Conservation (phyloP, 35 echinoderm and acorn worm genomes). For the Acanthaster planci region DNA sequence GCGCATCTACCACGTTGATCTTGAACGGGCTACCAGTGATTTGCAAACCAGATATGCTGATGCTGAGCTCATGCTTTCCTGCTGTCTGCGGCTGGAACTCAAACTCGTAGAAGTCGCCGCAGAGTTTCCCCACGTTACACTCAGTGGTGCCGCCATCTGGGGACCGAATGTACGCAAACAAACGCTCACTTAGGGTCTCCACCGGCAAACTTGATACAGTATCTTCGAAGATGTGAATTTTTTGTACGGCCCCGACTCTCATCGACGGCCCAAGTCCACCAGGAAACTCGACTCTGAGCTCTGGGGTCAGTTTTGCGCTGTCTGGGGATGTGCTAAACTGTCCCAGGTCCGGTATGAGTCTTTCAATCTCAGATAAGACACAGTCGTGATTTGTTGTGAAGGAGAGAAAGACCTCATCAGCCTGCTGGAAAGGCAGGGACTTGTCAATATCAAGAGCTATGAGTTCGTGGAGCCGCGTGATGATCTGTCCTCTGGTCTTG, state of each 20-base stretch:
- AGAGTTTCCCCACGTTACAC: background rate
- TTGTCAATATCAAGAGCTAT: background rate
- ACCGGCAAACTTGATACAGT: background rate
- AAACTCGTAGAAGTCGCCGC: background rate
- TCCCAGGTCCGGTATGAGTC: background rate
- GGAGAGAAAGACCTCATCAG: background rate
- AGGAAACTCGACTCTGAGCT: background rate
- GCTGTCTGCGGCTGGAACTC: background rate
- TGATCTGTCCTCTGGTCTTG: background rate
- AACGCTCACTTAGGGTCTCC: background rate
- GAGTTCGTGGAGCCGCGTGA: background rate
- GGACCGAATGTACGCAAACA: background rate
- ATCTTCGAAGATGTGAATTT: background rate
- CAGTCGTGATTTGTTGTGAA: background rate
- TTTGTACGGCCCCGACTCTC: background rate
- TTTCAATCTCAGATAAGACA: background rate
- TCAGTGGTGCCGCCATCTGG: background rate
- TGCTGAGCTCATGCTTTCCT: background rate
- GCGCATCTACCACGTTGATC: background rate
- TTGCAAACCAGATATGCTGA: background rate
- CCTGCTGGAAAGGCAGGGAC: background rate
- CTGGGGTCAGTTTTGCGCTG: background rate
- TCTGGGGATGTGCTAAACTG: background rate
- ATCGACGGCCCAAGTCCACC: background rate
- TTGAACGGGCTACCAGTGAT: background rate